Evolutionary conservation across 2,797 vertebrate species (phyloP).

Genomic region (Coregonus ussuriensis): DNA sequence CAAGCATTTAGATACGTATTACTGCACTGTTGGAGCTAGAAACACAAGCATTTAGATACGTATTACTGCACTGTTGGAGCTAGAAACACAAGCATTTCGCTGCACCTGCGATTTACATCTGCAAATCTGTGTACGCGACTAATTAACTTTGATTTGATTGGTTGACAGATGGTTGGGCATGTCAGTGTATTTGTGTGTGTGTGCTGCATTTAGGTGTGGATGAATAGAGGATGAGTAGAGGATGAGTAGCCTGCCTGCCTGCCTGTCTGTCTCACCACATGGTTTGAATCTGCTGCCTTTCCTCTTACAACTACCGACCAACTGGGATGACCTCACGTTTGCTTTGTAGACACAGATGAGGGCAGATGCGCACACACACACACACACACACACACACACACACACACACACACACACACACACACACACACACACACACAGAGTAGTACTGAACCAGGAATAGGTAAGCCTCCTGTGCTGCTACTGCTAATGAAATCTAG

Average conservation of each 20-base stretch:
- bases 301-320: conserved; percentile 12
- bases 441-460: not conserved
- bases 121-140: no score
- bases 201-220: conserved; percentile 1
- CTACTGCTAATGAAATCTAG: not conserved
- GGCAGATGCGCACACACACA: not conserved
- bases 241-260: not conserved
- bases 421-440: conserved; percentile 1
- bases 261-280: conserved; percentile 8
- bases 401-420: not conserved
- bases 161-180: no score
- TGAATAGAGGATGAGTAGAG: not conserved
- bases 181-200: not conserved
- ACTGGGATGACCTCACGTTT: conserved; percentile 21
- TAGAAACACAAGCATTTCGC: no score
- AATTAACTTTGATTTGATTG: no score
- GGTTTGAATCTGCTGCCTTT: conserved; percentile 22
- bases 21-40: no score
- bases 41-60: no score
- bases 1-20: no score
- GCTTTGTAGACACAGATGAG: conserved; percentile 15
- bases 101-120: no score
- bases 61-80: no score
- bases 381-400: conserved; percentile 1
- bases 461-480: not conserved